Percentiles rank a stretch among this genome's conserved stretches.
phyloP scores from a whole-genome alignment of 2,797 vertebrate species.

The Thalassophryne amazonica region DNA sequence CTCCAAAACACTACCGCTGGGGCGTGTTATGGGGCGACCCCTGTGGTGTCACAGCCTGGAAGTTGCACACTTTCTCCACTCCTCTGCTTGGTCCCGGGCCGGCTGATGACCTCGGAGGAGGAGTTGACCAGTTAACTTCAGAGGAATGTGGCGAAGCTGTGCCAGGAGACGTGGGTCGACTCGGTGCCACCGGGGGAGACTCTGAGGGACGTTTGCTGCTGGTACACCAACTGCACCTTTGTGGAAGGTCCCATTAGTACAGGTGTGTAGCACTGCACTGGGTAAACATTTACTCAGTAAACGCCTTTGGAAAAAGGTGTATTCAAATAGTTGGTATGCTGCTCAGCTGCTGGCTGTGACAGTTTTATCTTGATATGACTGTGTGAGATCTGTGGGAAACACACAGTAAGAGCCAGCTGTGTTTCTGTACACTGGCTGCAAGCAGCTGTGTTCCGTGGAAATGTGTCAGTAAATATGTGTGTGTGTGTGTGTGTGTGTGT shows the following conservation, averaged over 20 bases:
- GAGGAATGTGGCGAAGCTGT: slow-evolving; percentile 57
- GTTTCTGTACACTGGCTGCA: background rate
- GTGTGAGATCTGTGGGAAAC: background rate
- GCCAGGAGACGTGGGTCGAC: slow-evolving; percentile 28
- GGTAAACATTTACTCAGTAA: slow-evolving; percentile 73
- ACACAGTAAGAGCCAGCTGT: background rate
- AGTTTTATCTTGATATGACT: slow-evolving; percentile 16
- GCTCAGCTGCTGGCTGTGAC: slow-evolving; percentile 20
- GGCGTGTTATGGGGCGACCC: slow-evolving; percentile 12
- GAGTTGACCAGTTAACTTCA: slow-evolving; percentile 11
- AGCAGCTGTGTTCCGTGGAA: background rate
- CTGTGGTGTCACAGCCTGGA: slow-evolving; percentile 7
- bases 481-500: slow-evolving; percentile 1
- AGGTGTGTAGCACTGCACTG: slow-evolving; percentile 55
- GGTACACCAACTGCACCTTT: slow-evolving; percentile 2
- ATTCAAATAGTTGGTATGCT: slow-evolving; percentile 19
- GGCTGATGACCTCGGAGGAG: slow-evolving; percentile 23
- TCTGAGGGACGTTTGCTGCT: slow-evolving; percentile 11
- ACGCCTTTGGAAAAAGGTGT: slow-evolving; percentile 43
- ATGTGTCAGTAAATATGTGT: too few species aligned
- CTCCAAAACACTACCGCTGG: slow-evolving; percentile 15
- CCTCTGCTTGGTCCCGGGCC: slow-evolving; percentile 14
- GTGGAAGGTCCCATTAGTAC: slow-evolving; percentile 30
- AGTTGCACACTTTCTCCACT: background rate
- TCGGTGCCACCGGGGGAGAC: slow-evolving; percentile 30